Base-by-base conservation (phyloP, 1,140 invertebrate genomes). In the Lordiphosa mommai region DNA sequence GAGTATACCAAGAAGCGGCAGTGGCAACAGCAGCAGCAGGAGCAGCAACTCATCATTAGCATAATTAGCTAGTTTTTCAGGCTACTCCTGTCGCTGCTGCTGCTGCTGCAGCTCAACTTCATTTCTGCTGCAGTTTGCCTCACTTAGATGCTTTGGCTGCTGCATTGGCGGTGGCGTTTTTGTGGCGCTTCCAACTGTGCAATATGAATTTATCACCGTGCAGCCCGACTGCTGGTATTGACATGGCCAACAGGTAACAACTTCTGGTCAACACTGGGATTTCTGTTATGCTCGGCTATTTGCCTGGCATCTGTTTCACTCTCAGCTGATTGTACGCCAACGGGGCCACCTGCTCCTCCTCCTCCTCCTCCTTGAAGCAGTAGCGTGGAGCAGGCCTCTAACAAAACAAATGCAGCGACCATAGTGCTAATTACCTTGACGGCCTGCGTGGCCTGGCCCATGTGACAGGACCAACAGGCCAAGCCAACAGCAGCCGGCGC, bases 371-470 rank as follows among this genome's bases (percentile, higher is more conserved):
- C 57, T 30, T 70, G 76, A 8, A 80, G 76, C 44, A 82, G 67
- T 37, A 84, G 55, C 12, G 61, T 55, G 43, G 77, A 84, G 76
- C 77, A 82, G 55, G 76, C 76, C 44, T 86, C 63, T 72, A 86
- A 73, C 61, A 86, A 70, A 66, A 86, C 68, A 60, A 86, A 69
- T 47, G 76, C 82, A 49, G 82, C 82, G 43, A 86, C 76, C 72
- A 86, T 77, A 66, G 82, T 82, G 82, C 82, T 86, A 86, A 86
- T 86, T 86, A 86, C 65, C 72, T 86, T 86, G 82, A 77, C 77
- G 59, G 82, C 72, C 68, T 76, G 76, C 55, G 67, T 71, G 38
- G 63, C 65, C 57, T 69, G 61, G 43, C 52, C 68, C 56, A 64
- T 74, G 60, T 67, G 80, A 43, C 76, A 80, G 60, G 72, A 58